phyloP scores from a whole-genome alignment of 2,113 vertebrate genomes.

The Charina bottae region DNA sequence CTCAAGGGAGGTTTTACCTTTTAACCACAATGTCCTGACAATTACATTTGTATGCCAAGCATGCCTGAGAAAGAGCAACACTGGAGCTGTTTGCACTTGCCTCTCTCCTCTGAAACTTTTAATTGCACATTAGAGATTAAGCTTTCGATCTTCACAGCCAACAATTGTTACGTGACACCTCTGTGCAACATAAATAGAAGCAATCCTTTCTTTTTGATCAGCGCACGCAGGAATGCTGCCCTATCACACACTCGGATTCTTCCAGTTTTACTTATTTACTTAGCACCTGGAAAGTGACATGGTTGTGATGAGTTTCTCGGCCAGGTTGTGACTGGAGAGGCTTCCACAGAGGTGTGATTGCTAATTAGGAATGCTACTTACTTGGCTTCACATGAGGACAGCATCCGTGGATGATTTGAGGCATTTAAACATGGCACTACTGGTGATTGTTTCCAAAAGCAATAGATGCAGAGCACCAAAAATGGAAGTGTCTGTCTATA shows the following conservation, averaged over 20 bases:
- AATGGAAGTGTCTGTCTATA: background rate
- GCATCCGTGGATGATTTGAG: background rate
- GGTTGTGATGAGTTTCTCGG: background rate
- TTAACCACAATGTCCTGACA: conserved; percentile 7
- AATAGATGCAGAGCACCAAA: background rate
- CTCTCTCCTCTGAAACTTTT: conserved; percentile 35
- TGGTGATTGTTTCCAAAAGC: background rate
- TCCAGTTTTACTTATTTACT: conserved; percentile 19
- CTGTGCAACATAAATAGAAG: conserved; percentile 46
- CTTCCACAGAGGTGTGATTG: background rate
- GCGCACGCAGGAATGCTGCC: fast-evolving
- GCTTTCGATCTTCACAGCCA: conserved; percentile 55
- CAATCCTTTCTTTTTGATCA: conserved; percentile 13
- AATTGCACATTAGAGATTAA: conserved; percentile 59
- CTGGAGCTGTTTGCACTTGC: conserved; percentile 35
- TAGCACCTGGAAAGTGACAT: background rate
- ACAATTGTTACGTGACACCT: conserved; percentile 48
- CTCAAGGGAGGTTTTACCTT: background rate
- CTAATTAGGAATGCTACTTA: background rate
- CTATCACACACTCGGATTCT: background rate
- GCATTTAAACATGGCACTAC: background rate
- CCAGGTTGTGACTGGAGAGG: background rate
- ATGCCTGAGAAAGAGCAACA: conserved; percentile 25
- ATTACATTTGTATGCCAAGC: conserved; percentile 17
- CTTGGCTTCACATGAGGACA: background rate